Percentiles rank a stretch among this genome's conserved stretches.
These are phyloP conservation scores for Acanthosepion pharaonis DNA, from an alignment of 2,888 invertebrate genomes.

Conservation along the genomic window DNA sequence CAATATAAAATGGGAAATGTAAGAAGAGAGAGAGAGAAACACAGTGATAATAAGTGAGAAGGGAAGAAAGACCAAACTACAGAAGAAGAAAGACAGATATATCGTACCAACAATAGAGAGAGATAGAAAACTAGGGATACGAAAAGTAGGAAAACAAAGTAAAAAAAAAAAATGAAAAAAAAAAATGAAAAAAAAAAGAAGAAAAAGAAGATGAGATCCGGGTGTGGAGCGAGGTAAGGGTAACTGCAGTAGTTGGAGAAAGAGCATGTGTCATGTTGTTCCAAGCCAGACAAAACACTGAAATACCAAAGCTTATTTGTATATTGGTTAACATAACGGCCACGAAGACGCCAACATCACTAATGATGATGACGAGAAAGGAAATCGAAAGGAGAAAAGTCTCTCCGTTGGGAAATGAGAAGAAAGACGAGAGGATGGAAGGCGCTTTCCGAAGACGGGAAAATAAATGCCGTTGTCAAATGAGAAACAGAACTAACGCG, in stretches of 20 bases:
- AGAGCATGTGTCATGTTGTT: neutral
- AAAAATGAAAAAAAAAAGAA: too few species aligned
- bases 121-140: slow-evolving; percentile 44
- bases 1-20: neutral
- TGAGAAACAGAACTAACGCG: neutral
- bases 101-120: slow-evolving; percentile 24
- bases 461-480: neutral
- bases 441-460: neutral
- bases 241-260: neutral
- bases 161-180: too few species aligned
- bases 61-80: neutral
- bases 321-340: neutral
- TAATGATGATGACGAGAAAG: slow-evolving; percentile 1
- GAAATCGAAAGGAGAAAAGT: neutral
- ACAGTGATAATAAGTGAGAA: neutral
- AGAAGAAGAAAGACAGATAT: neutral
- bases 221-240: neutral
- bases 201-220: neutral
- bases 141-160: too few species aligned
- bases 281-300: neutral
- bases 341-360: neutral
- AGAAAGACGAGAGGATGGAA: neutral
- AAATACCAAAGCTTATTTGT: neutral
- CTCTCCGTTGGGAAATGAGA: neutral
- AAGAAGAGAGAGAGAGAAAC: neutral